phyloP scores from a whole-genome alignment of 2,797 vertebrate species.

The Cyclopterus lumpus region DNA sequence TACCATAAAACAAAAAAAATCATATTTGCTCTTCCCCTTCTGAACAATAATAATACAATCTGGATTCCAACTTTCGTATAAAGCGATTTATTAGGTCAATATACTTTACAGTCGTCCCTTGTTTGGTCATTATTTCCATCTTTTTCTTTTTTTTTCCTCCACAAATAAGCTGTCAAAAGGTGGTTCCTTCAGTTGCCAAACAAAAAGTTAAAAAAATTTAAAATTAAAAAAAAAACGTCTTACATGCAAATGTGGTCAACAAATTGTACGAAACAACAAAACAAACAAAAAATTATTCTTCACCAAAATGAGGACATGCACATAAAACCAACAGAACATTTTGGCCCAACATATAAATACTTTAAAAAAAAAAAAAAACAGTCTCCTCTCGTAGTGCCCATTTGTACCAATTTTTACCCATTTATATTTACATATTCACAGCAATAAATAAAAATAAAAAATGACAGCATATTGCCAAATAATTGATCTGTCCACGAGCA shows the following conservation, averaged over 20 bases:
- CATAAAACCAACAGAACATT: conserved; percentile 78
- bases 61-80: conserved; percentile 76
- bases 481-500: conserved; percentile 40
- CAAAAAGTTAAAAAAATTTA: too few species aligned
- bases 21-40: neutral
- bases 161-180: conserved; percentile 77
- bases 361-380: conserved; percentile 82
- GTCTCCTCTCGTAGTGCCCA: conserved; percentile 85
- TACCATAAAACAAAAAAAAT: neutral
- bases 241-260: conserved; percentile 83
- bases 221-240: conserved; percentile 75
- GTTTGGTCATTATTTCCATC: conserved; percentile 82
- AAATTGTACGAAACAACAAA: conserved; percentile 79
- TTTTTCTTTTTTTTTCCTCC: conserved; percentile 57
- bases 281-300: conserved; percentile 56
- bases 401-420: conserved; percentile 76
- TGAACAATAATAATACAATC: conserved; percentile 69
- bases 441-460: conserved; percentile 90
- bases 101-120: conserved; percentile 81
- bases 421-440: conserved; percentile 88
- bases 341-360: conserved; percentile 88
- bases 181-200: conserved; percentile 75
- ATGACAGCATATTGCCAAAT: conserved; percentile 72
- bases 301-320: conserved; percentile 84
- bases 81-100: conserved; percentile 84